Base-by-base conservation (phyloP, 1,140 invertebrate genomes). In the Carcinoscorpius rotundicauda region DNA sequence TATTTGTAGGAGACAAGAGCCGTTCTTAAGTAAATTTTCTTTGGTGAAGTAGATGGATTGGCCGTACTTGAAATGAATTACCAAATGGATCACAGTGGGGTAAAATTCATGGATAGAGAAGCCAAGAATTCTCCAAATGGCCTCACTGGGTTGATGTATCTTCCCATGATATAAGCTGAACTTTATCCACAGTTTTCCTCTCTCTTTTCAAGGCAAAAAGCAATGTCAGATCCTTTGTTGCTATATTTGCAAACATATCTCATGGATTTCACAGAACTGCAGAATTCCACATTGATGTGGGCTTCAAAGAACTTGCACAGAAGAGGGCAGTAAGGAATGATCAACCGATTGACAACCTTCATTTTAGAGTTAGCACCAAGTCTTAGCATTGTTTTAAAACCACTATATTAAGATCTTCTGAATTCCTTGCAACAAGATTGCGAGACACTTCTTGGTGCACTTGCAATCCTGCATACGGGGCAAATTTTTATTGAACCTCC, bases 1-100 rank as follows among this genome's bases (percentile, higher is more conserved):
- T 70, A 49, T 8, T n/a, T 52, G 61, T 61, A 6, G 64, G 6
- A 48, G 6, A 8, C 53, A 51, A 51, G 8, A 51, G 61, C 29
- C 4, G 10, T 60, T 52, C 11, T 5, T 9, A 55, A 51, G 55
- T 53, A 62, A 29, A 29, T 68, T 65, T 62, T 57, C 55, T 49
- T 60, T 0, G 60, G 60, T 62, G 49, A 62, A 68, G 52, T 64
- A 67, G 4, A 66, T 53, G 8, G 59, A 29, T 66, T 72, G 60
- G 69, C 74, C 72, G 8, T 72, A 75, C 60, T 72, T 70, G 49
- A 74, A 61, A 64, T 76, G 73, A 3, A 75, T 64, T 11, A 55
- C 58, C 10, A 76, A 76, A 56, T 69, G 65, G 5, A 65, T 48
- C 8, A 76, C 71, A 5, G 52, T 60, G 68, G 73, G 61, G 29